A percentile compares a stretch with the other conserved stretches of the same genome.
Conservation (phyloP, 2,113 vertebrate species). For the Cariama cristata region DNA sequence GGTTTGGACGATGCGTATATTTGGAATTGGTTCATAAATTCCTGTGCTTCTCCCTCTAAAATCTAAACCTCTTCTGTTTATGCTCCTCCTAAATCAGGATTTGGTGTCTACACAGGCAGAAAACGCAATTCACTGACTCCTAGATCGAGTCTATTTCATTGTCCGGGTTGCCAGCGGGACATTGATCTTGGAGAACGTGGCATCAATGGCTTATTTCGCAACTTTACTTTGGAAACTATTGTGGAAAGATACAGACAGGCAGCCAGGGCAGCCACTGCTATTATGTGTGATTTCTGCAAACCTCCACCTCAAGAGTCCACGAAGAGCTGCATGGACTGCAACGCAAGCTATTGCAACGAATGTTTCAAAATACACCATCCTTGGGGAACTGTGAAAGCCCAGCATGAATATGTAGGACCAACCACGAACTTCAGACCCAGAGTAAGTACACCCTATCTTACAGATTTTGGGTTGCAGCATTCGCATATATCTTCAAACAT, state of each 20-base stretch:
- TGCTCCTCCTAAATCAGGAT: constrained; percentile 70
- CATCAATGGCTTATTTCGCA: constrained; percentile 94
- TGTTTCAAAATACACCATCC: constrained; percentile 97
- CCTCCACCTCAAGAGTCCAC: constrained; percentile 94
- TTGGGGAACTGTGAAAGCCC: constrained; percentile 94
- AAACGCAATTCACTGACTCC: constrained; percentile 90
- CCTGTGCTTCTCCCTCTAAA: not conserved
- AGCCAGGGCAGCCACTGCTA: constrained; percentile 90
- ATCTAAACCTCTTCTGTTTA: not conserved
- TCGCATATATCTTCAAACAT: not conserved
- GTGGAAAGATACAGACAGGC: constrained; percentile 96
- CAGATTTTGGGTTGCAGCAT: not conserved
- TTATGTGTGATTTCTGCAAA: constrained; percentile 96
- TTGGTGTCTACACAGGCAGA: constrained; percentile 85
- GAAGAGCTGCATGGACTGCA: constrained; percentile 98
- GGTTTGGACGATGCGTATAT: not conserved
- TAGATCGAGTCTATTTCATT: constrained; percentile 86
- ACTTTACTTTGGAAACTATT: constrained; percentile 95
- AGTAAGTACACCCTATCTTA: constrained; percentile 56
- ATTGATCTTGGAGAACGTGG: constrained; percentile 96
- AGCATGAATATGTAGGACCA: constrained; percentile 95
- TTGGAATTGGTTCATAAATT: not conserved
- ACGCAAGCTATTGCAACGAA: constrained; percentile 95
- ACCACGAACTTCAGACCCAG: constrained; percentile 97
- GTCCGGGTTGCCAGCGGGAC: constrained; percentile 92